phyloP scores from a whole-genome alignment of 1,140 invertebrate species.

The Thaumatotibia leucotreta region DNA sequence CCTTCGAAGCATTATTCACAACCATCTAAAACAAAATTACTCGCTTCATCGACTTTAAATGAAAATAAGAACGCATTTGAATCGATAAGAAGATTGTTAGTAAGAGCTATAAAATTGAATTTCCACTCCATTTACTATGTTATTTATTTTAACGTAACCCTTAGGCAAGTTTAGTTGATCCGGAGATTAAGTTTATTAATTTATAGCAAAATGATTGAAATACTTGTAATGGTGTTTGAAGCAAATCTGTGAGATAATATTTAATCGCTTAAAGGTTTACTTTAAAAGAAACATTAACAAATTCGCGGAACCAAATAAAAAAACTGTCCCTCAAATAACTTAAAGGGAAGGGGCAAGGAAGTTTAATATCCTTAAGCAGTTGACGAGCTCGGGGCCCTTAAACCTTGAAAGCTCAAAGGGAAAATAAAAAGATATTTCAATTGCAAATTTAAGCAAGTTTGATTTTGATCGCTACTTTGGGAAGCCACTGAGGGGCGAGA shows the following conservation, averaged over 20 bases:
- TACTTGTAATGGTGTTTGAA: no score
- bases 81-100: no score
- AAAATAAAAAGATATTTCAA: conserved; percentile 66
- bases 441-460: conserved; percentile 63
- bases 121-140: no score
- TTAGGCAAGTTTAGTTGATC: no score
- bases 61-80: no score
- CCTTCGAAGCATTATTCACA: no score
- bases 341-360: conserved; percentile 32
- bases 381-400: conserved; percentile 41
- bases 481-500: conserved; percentile 39
- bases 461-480: conserved; percentile 53
- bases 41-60: no score
- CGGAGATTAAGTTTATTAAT: no score
- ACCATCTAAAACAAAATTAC: no score
- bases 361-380: conserved; percentile 58
- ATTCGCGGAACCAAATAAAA: conserved; percentile 10
- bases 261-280: neutral
- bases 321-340: conserved; percentile 24
- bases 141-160: no score
- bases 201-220: no score
- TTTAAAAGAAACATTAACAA: conserved; percentile 1
- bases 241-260: neutral
- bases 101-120: no score
- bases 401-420: conserved; percentile 52